Conservation (phyloP, 2,888 invertebrate genomes). For the Plutella xylostella region DNA sequence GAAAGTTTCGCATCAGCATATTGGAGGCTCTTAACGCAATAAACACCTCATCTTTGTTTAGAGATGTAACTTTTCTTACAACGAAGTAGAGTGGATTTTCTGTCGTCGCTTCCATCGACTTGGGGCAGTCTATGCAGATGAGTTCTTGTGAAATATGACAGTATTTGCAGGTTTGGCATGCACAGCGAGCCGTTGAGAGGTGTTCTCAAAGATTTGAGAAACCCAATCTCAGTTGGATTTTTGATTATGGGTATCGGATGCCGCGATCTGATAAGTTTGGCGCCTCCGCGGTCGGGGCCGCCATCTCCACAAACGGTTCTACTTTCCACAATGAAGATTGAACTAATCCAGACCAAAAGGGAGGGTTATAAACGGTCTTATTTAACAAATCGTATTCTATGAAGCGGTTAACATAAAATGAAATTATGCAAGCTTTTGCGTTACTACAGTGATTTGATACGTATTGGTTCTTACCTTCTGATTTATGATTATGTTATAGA, state of each 20-base stretch:
- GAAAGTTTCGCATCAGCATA: constrained; percentile 29
- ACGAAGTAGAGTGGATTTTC: constrained; percentile 20
- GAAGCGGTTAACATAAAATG: too few relatives aligned
- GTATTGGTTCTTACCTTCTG: too few relatives aligned
- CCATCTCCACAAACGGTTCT: background rate
- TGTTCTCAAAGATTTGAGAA: constrained; percentile 30
- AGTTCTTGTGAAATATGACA: constrained; percentile 35
- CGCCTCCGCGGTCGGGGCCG: background rate
- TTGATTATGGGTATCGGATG: constrained; percentile 46
- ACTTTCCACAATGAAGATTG: too few relatives aligned
- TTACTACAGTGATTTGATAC: too few relatives aligned
- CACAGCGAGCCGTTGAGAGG: constrained; percentile 30
- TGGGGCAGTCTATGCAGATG: constrained; percentile 15
- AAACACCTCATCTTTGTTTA: constrained; percentile 1
- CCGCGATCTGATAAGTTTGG: constrained; percentile 32
- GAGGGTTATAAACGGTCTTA: too few relatives aligned
- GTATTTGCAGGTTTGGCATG: constrained; percentile 37
- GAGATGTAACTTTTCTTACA: constrained; percentile 17
- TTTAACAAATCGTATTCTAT: too few relatives aligned
- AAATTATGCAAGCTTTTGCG: too few relatives aligned
- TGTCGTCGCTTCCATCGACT: constrained; percentile 12
- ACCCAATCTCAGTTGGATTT: constrained; percentile 43
- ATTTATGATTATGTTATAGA: too few relatives aligned
- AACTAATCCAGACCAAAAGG: too few relatives aligned
- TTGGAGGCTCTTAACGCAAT: constrained; percentile 15